Evolutionary conservation across 2,797 vertebrate species (phyloP), one percentile per base, ranked within the genome.

Genomic region (Lemur catta): DNA sequence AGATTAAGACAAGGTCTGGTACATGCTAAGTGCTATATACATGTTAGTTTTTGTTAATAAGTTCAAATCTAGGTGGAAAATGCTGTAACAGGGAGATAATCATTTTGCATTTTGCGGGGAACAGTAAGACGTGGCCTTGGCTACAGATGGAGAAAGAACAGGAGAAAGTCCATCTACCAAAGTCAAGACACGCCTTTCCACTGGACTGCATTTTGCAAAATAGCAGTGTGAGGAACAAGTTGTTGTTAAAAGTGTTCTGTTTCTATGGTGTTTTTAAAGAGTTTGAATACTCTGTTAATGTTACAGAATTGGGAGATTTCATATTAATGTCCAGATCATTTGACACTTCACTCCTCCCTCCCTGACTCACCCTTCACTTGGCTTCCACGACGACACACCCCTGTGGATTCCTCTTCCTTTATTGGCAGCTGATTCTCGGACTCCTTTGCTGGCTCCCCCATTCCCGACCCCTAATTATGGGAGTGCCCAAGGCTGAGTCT

Each of bases 271-370:
- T 52, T 75, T 71, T 57, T 43, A 22, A 85, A 33, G 74, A 74
- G 33, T 35, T 67, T 87, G 33, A 12, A 63, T 61, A 74, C 95
- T 4, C 71, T 86, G 12, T 28, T 76, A 38, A 41, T 7, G 48
- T 57, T 30, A 41, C 15, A 38, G 57, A 78, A 71, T 43, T 72
- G 33, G 35, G 12, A 71, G 14, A 50, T 88, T 84, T 78, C 55
- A 93, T 22, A 84, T 74, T n/a, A 84, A 74, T 87, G 43, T 52
- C 24, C 79, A 38, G 18, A 63, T 22, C 38, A 52, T 9, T 93
- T 71, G 41, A 35, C 2, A 35, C 18, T 30, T 79, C 38, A 79
- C 38, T 10, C 22, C 46, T 74, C 46, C 26, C 65, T 38, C 28
- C 24, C 74, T 59, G 65, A 88, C 13, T 71, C 3, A 78, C 30